Evolutionary conservation across 2,888 invertebrate genomes (phyloP), one percentile per base, ranked within the genome.

Genomic region (Drosophila prostipennis): DNA sequence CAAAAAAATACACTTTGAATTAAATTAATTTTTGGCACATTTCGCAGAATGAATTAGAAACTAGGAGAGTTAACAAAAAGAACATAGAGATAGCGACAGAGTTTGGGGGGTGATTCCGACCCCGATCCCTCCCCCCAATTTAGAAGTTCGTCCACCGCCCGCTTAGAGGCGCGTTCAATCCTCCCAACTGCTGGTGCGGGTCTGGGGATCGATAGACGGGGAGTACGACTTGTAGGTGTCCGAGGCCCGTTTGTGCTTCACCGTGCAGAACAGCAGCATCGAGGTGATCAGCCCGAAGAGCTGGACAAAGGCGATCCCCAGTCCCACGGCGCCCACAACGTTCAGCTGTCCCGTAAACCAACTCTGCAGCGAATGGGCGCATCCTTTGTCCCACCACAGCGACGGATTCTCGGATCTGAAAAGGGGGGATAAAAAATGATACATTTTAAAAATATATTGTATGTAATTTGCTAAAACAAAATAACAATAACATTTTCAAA

Each of bases 271-370:
- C 10, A 96, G 92, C 72, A 96, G 92, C 94, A 96, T 95, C 37
- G 96, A 96, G 2, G 96, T 94, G 71, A 96, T 94, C 72, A 96
- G 92, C 5, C 96, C 96, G 89, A 96, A 96, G 42, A 96, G 95
- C 93, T 96, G 96, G 49, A 96, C 92, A 80, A 96, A 96, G 5
- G 96, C 96, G 26, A 97, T 94, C 16, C 95, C 93, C 67, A 97
- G 93, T 6, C 96, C 96, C 16, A 96, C 94, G 52, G 95, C 94
- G 2, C 96, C 96, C n/a, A 97, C 94, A 48, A 96, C 94, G 89
- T 96, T 95, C 60, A 97, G 93, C 85, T 96, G 94, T 75, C 95
- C 95, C 36, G 95, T 93, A 68, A 97, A 94, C 95, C 96, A 96
- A 91, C 94, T 94, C 80, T 96, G 95, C 71, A 97, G 94, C 72